Conservation (phyloP, 2,797 vertebrate genomes). For the Phoebastria nigripes region DNA sequence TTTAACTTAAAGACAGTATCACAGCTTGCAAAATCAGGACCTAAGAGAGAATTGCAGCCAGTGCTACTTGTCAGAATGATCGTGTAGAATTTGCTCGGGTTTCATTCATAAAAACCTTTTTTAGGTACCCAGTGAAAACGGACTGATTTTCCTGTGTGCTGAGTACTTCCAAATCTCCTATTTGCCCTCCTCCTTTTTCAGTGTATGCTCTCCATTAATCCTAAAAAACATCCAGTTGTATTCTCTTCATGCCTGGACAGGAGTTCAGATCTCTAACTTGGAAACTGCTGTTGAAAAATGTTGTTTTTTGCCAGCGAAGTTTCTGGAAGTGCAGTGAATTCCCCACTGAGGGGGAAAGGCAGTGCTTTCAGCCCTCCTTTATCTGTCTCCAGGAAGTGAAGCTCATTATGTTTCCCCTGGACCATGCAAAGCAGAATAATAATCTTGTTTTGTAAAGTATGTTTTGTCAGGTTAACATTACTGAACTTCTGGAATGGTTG, state of each 20-base stretch:
- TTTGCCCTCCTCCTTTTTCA: background rate
- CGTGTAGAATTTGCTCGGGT: background rate
- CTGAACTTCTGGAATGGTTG: background rate
- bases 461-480: background rate
- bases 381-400: slow-evolving; percentile 7
- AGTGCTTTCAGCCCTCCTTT: background rate
- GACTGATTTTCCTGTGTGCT: background rate
- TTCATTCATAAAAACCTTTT: background rate
- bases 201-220: background rate
- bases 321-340: background rate
- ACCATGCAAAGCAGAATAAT: background rate
- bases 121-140: background rate
- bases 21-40: background rate
- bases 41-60: background rate
- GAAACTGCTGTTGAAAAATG: background rate
- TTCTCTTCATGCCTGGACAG: background rate
- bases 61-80: background rate
- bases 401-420: background rate
- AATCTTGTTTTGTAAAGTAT: background rate
- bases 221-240: background rate
- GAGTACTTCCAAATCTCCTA: background rate
- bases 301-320: background rate
- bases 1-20: background rate
- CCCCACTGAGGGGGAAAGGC: background rate
- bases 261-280: background rate